These are phyloP conservation scores for Boulengeromyrus knoepffleri DNA, from an alignment of 2,113 vertebrate species.

Conservation along the genomic window DNA sequence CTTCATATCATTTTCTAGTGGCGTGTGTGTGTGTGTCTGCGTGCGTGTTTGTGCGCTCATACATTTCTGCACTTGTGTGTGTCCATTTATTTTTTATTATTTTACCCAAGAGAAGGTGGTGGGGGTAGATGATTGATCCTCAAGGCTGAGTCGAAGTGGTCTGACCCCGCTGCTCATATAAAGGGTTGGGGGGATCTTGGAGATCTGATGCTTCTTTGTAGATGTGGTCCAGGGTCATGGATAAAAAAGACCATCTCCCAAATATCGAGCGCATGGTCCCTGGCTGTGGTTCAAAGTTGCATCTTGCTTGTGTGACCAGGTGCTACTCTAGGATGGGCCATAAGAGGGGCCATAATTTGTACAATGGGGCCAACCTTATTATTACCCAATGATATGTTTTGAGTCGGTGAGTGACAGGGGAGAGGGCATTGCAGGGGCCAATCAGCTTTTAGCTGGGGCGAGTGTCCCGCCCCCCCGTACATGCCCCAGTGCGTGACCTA, in stretches of 20 bases:
- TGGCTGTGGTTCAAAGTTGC: neutral
- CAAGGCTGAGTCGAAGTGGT: neutral
- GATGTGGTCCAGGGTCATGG: neutral
- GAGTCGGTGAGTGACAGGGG: neutral
- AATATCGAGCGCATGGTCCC: neutral
- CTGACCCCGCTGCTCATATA: neutral
- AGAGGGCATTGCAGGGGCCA: neutral
- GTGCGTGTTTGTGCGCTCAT: neutral
- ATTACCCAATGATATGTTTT: neutral
- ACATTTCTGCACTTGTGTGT: neutral
- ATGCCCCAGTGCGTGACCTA: neutral
- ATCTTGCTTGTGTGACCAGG: neutral
- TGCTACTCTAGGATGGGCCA: neutral
- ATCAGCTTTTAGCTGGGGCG: neutral
- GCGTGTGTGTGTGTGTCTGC: neutral
- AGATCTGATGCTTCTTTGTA: neutral
- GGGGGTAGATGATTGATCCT: neutral
- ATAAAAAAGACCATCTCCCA: neutral
- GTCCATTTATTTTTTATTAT: neutral
- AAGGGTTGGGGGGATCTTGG: neutral
- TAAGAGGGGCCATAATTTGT: neutral
- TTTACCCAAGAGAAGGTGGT: neutral
- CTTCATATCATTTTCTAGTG: neutral
- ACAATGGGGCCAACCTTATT: neutral
- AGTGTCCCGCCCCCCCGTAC: neutral